Base-by-base conservation (phyloP, 2,113 vertebrate genomes). In the Petroica traversi region DNA sequence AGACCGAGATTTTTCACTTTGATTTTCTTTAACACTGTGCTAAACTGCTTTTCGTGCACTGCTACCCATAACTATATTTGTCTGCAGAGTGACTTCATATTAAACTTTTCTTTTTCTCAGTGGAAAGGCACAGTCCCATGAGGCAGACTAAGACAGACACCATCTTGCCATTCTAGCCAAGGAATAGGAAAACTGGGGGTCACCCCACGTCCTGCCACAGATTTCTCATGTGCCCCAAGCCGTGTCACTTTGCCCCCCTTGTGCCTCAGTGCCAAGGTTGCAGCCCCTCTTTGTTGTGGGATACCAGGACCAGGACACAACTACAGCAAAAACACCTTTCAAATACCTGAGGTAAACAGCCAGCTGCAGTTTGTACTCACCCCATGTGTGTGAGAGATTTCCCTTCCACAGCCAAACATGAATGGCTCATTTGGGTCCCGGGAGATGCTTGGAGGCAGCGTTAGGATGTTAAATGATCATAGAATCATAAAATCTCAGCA, bases 1-100 rank as follows among this genome's bases (percentile, higher is more conserved):
- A 82, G 86, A 64, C 76, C 31, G 34, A 31, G 95, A 82, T 96
- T 97, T 97, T 97, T 85, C 49, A 26, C 92, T 93, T 89, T 7
- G 9, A 66, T 95, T 95, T 94, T 92, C 48, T 95, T 96, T 86
- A 96, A 76, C 67, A 14, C 72, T 49, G 7, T 38, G 67, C 71
- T 96, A 80, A 95, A 62, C 48, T 75, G 64, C 29, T 79, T 80
- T 80, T 54, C 34, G 2, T 81, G 77, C 0, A 1, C 72, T 33
- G 41, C 51, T 64, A 61, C 23, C 24, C 84, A 38, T 51, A 77
- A 68, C 38, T 68, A 33, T 71, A 61, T 93, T 77, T 88, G 51
- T 77, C 63, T 93, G 61, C 36, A 52, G n/a, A 69, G 10, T 12
- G 19, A 17, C 87, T 92, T 89, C 66, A 66, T 49, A 61, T 26